Conservation (phyloP, 2,113 vertebrate species). For the Noctilio leporinus region DNA sequence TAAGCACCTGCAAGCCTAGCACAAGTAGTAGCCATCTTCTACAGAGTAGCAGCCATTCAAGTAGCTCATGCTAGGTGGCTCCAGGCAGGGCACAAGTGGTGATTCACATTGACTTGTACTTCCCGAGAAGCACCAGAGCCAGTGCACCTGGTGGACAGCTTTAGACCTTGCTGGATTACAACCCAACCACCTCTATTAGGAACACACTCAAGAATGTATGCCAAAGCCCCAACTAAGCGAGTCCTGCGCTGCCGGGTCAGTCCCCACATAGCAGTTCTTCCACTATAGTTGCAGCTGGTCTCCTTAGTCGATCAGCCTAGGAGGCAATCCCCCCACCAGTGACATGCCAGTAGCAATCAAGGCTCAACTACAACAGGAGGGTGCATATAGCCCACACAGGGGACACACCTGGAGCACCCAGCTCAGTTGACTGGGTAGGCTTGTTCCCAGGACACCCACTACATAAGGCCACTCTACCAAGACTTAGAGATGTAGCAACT, state of each 20-base stretch:
- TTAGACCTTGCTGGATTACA: background rate
- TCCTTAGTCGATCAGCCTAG: too few relatives aligned
- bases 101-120: background rate
- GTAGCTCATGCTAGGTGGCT: background rate
- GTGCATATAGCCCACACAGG: too few relatives aligned
- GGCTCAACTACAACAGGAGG: too few relatives aligned
- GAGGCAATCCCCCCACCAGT: background rate
- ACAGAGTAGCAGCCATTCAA: too few relatives aligned
- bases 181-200: background rate
- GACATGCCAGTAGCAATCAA: background rate
- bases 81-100: background rate
- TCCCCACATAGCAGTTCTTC: background rate
- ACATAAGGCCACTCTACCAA: background rate
- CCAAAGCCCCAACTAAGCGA: too few relatives aligned
- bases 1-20: background rate
- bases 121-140: background rate
- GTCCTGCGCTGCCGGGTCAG: too few relatives aligned
- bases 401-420: too few relatives aligned
- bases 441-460: too few relatives aligned
- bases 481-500: background rate
- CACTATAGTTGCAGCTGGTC: background rate
- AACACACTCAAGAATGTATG: too few relatives aligned
- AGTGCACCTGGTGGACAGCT: background rate
- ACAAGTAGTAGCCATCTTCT: background rate
- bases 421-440: too few relatives aligned